These are phyloP conservation scores for Pyrgilauda ruficollis DNA, from an alignment of 2,113 vertebrate species.

Conservation along the genomic window DNA sequence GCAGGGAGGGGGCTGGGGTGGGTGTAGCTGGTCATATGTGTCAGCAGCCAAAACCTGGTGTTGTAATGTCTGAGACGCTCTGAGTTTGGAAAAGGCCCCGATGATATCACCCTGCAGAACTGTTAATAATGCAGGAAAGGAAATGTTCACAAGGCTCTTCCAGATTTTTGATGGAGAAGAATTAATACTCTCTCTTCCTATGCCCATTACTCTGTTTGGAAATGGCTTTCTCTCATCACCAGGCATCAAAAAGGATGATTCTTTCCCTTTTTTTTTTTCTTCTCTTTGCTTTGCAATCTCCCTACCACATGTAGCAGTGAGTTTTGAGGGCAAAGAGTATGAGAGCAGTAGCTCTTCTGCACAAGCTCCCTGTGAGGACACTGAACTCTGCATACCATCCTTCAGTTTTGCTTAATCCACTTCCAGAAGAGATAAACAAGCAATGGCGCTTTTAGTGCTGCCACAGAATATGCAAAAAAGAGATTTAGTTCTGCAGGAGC, in stretches of 20 bases:
- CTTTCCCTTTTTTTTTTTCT: background rate
- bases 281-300: background rate
- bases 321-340: background rate
- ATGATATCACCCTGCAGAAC: slow-evolving; percentile 59
- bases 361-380: background rate
- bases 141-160: slow-evolving; percentile 51
- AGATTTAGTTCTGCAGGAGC: background rate
- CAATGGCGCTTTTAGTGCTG: background rate
- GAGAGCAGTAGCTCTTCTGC: background rate
- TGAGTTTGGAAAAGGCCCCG: slow-evolving; percentile 35
- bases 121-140: slow-evolving; percentile 47
- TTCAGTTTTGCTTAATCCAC: background rate
- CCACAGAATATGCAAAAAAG: background rate
- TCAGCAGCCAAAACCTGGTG: slow-evolving; percentile 40
- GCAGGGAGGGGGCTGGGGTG: background rate
- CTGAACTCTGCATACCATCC: background rate
- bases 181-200: slow-evolving; percentile 15
- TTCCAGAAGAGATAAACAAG: slow-evolving; percentile 7
- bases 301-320: background rate
- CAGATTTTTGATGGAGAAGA: slow-evolving; percentile 27
- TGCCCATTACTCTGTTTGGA: background rate
- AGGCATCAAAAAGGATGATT: background rate
- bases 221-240: background rate
- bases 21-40: slow-evolving; percentile 16
- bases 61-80: slow-evolving; percentile 42